Conservation (phyloP, 2,113 vertebrate genomes). For the Barnardius zonarius region DNA sequence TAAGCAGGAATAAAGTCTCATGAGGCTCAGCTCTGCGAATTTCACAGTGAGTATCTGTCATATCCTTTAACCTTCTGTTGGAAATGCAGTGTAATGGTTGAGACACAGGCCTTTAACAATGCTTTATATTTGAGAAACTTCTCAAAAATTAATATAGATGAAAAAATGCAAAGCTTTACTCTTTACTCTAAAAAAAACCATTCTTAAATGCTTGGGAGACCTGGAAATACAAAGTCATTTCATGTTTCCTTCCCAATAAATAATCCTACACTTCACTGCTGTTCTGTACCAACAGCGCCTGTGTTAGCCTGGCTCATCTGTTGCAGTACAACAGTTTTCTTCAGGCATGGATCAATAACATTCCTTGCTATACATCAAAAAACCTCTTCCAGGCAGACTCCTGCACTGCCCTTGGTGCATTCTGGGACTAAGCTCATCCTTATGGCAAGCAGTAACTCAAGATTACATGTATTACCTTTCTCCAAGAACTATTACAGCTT, state of each 20-base stretch:
- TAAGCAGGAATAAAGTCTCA: not conserved
- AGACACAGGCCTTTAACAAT: not conserved
- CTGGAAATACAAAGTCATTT: not conserved
- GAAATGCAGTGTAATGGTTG: accelerated
- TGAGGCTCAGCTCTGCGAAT: not conserved
- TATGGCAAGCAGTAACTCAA: slow-evolving; percentile 46
- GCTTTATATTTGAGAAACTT: not conserved
- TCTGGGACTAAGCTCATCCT: slow-evolving; percentile 29
- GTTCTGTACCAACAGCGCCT: not conserved
- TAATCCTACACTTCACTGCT: not conserved
- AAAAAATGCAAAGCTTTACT: not conserved
- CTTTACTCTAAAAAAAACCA: not conserved
- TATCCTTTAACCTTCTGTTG: not conserved
- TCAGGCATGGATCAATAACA: slow-evolving; percentile 37
- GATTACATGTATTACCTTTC: slow-evolving; percentile 29
- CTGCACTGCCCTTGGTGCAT: not conserved
- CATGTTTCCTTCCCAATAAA: not conserved
- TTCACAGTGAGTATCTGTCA: not conserved
- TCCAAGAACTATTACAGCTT: not conserved
- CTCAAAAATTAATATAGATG: not conserved
- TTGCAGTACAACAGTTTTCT: not conserved
- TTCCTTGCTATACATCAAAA: slow-evolving; percentile 42
- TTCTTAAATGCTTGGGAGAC: not conserved
- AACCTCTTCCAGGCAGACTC: not conserved
- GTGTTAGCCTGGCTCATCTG: slow-evolving; percentile 17